These are phyloP conservation scores for Agrotis ipsilon DNA, from an alignment of 2,888 invertebrate genomes.

Conservation along the genomic window DNA sequence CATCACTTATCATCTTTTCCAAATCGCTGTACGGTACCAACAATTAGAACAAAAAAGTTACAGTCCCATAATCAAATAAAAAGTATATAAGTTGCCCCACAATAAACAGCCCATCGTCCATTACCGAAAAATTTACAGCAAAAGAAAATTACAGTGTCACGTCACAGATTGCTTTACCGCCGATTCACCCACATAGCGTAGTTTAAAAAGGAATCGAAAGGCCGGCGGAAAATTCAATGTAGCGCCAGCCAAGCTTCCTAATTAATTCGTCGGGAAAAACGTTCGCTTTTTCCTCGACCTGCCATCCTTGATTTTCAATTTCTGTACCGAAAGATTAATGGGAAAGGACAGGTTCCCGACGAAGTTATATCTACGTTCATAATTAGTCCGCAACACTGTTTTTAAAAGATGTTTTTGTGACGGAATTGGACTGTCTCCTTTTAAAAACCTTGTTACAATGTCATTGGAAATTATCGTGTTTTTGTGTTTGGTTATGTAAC, in stretches of 20 bases:
- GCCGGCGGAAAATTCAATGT: slow-evolving; percentile 73
- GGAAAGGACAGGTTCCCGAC: slow-evolving; percentile 72
- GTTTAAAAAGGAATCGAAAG: slow-evolving; percentile 64
- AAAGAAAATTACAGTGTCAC: slow-evolving; percentile 50
- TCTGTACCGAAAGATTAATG: slow-evolving; percentile 82
- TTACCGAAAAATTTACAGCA: slow-evolving; percentile 21
- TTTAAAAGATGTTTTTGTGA: slow-evolving; percentile 68
- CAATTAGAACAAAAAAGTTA: not conserved
- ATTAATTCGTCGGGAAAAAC: slow-evolving; percentile 81
- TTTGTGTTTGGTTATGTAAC: not conserved
- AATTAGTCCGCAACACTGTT: slow-evolving; percentile 71
- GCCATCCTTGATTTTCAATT: slow-evolving; percentile 84
- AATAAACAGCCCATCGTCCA: not conserved
- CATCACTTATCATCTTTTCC: not conserved
- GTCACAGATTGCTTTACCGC: slow-evolving; percentile 45
- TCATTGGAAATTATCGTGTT: not conserved
- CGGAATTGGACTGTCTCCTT: slow-evolving; percentile 62
- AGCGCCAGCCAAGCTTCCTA: slow-evolving; percentile 71
- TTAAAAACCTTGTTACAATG: slow-evolving; percentile 1
- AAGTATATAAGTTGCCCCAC: too few species aligned
- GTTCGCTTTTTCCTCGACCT: slow-evolving; percentile 75
- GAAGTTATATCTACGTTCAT: slow-evolving; percentile 76
- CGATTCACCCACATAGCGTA: slow-evolving; percentile 56
- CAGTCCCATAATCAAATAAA: too few species aligned
- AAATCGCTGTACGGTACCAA: not conserved